Conservation (phyloP, 2,113 vertebrate species). For the Takifugu bimaculatus region DNA sequence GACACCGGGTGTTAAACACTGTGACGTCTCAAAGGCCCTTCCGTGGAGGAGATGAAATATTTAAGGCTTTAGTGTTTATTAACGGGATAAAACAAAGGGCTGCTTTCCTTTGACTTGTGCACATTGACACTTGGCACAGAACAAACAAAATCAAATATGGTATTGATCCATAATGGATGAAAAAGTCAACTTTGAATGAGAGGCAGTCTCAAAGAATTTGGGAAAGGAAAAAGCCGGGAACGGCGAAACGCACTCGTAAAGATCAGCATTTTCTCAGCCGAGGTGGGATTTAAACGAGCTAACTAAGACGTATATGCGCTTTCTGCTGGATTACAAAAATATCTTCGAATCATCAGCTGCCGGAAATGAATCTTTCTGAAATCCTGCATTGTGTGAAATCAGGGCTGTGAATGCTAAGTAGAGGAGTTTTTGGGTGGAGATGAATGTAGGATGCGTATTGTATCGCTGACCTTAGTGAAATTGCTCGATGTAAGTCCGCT, state of each 20-base stretch:
- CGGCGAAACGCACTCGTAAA: constrained; percentile 48
- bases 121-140: constrained; percentile 77
- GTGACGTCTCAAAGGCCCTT: constrained; percentile 67
- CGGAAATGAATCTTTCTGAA: background rate
- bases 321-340: background rate
- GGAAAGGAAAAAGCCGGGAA: constrained; percentile 53
- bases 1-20: constrained; percentile 67
- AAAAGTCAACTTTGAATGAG: constrained; percentile 66
- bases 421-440: background rate
- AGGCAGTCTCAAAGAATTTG: constrained; percentile 74
- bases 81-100: constrained; percentile 77
- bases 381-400: background rate
- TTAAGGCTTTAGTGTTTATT: constrained; percentile 77
- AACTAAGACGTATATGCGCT: constrained; percentile 3
- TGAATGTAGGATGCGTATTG: constrained; percentile 24
- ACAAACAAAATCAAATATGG: constrained; percentile 78
- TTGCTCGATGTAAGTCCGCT: constrained; percentile 46
- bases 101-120: constrained; percentile 79
- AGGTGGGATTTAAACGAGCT: constrained; percentile 28
- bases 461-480: constrained; percentile 35
- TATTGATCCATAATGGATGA: constrained; percentile 80
- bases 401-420: background rate
- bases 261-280: constrained; percentile 68
- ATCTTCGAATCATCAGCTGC: background rate
- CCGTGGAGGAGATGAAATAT: constrained; percentile 74